Conservation (phyloP, 2,113 vertebrate genomes). For the Gallinago media region DNA sequence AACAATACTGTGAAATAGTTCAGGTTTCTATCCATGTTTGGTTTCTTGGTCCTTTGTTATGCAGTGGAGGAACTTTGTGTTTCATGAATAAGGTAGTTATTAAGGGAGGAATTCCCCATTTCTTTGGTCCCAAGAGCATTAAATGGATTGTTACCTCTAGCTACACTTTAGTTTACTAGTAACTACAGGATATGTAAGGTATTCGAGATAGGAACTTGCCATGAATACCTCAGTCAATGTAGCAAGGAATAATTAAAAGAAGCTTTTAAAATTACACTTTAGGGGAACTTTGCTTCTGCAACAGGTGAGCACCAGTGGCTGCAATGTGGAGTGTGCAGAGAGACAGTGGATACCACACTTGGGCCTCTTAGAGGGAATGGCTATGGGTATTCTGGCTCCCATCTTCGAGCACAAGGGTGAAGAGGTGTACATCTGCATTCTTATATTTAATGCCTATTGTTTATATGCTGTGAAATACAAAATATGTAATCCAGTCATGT, state of each 20-base stretch:
- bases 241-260: background rate
- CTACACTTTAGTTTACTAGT: background rate
- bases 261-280: background rate
- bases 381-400: background rate
- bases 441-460: background rate
- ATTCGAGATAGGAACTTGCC: background rate
- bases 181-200: background rate
- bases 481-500: background rate
- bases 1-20: background rate
- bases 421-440: background rate
- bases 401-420: background rate
- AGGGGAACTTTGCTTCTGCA: background rate
- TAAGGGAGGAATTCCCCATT: background rate
- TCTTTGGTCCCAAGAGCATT: background rate
- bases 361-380: background rate
- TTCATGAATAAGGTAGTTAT: background rate
- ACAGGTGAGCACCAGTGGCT: background rate
- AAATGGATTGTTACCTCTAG: background rate
- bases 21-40: background rate
- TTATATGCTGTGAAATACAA: background rate
- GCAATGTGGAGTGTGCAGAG: background rate
- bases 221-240: background rate
- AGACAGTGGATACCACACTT: background rate
- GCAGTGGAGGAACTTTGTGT: background rate
- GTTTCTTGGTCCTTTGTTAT: background rate